Evolutionary conservation across 2,888 invertebrate genomes (phyloP), one percentile per base, ranked within the genome.

Genomic region (Rugalucina vietnamica): DNA sequence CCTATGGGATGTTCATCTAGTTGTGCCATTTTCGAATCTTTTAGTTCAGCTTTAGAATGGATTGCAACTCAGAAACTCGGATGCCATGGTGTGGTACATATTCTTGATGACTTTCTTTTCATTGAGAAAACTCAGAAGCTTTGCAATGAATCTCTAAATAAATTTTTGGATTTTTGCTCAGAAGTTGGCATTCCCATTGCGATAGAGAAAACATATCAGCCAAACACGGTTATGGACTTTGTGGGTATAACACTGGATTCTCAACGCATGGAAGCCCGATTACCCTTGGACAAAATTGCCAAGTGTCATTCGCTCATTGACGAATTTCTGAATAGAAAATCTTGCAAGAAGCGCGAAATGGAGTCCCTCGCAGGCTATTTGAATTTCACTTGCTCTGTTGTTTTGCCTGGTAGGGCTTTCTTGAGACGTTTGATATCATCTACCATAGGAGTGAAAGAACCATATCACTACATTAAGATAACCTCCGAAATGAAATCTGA

Each of bases 71-170:
- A 65, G 10, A 80, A 80, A 43, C 57, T 80, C 0, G 77, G 71
- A n/a, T n/a, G n/a, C n/a, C n/a, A n/a, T n/a, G n/a, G n/a, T n/a
- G n/a, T n/a, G n/a, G 73, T 79, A n/a, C 84, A 84, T 73, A 57
- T 84, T 12, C 36, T 81, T 1, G 84, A 84, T 77, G 84, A 81
- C 32, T 84, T 84, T 72, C 54, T 84, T 4, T 77, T 84, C 29
- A 60, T 84, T 8, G 76, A 76, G 18, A 57, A 34, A 32, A n/a
- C 74, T 4, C 27, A 29, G 1, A 54, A 49, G 4, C 1, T n/a
- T 34, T 65, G 60, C 27, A 5, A 54, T n/a, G 21, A 27, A 12
- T 27, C 37, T 18, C 32, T 82, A 4, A 5, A 39, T 5, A 21
- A 27, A 3, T 82, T 82, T 60, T 21, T 78, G 5, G 18, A 39